Conservation (phyloP, 2,888 invertebrate genomes). For the Dicyrtoma fusca region DNA sequence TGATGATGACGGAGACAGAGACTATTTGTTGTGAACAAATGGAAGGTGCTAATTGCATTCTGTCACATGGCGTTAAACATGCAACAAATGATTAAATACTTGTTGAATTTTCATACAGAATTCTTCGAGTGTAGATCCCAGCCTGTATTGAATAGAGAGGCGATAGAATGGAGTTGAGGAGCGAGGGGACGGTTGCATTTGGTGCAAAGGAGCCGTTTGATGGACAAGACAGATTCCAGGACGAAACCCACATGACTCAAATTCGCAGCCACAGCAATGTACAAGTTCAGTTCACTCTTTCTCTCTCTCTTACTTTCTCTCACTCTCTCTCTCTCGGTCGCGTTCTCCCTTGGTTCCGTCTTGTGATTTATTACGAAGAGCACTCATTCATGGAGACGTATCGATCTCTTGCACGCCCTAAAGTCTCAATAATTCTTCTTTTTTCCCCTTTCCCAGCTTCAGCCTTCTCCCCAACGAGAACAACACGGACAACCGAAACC, state of each 20-base stretch:
- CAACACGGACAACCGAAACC: neutral
- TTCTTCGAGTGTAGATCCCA: neutral
- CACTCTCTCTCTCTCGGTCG: neutral
- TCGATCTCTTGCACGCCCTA: constrained; percentile 39
- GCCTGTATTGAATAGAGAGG: neutral
- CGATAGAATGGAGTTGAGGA: neutral
- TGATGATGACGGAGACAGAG: neutral
- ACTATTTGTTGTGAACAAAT: constrained; percentile 20
- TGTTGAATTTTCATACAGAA: constrained; percentile 41
- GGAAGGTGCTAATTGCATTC: constrained; percentile 7
- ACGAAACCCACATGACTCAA: neutral
- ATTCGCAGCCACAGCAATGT: neutral
- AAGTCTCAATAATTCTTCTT: constrained; percentile 34
- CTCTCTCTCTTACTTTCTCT: neutral
- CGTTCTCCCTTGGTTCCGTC: constrained; percentile 38
- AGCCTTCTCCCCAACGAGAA: neutral
- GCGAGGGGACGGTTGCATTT: neutral
- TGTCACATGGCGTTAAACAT: constrained; percentile 33
- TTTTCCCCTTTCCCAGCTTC: constrained; percentile 20
- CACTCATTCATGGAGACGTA: constrained; percentile 43
- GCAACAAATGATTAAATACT: constrained; percentile 47
- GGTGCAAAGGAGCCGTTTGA: constrained; percentile 2
- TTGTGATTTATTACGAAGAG: constrained; percentile 50
- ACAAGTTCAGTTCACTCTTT: constrained; percentile 3
- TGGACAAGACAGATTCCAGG: neutral